A percentile compares a stretch with the other conserved stretches of the same genome.
Evolutionary conservation across 2,888 invertebrate species (phyloP).

Genomic region (Adineta ricciae): DNA sequence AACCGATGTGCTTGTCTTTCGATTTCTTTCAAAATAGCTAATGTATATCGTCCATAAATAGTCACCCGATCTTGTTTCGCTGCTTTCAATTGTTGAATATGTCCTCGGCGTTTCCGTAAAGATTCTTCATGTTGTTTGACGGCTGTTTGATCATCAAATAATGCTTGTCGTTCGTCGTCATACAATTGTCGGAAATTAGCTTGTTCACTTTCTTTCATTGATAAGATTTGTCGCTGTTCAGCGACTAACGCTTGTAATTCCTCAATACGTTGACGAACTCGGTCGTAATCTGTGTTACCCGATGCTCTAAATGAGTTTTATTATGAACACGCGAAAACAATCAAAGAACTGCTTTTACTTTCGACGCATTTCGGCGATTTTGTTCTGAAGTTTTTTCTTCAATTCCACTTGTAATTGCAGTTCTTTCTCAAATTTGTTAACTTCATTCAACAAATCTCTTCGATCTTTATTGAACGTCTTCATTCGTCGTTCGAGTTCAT

Average conservation of each 20-base stretch:
- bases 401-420: not conserved
- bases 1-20: not conserved
- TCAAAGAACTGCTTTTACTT: not conserved
- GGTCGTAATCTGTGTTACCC: not conserved
- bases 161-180: not conserved
- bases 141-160: not conserved
- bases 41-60: constrained; percentile 2
- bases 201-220: constrained; percentile 6
- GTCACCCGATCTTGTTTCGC: not conserved
- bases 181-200: not conserved
- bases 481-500: not conserved
- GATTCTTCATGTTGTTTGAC: not conserved
- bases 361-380: not conserved
- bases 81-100: not conserved
- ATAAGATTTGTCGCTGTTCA: constrained; percentile 10
- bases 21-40: not conserved
- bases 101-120: not conserved
- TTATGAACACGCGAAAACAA: no score
- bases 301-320: not conserved
- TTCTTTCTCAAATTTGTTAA: not conserved
- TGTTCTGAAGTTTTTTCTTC: constrained; percentile 5
- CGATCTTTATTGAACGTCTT: not conserved
- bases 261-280: not conserved
- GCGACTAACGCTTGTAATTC: not conserved
- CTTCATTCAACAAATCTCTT: not conserved